Evolutionary conservation across 2,113 vertebrate genomes (phyloP).

Genomic region (Phalacrocorax pelagicus): DNA sequence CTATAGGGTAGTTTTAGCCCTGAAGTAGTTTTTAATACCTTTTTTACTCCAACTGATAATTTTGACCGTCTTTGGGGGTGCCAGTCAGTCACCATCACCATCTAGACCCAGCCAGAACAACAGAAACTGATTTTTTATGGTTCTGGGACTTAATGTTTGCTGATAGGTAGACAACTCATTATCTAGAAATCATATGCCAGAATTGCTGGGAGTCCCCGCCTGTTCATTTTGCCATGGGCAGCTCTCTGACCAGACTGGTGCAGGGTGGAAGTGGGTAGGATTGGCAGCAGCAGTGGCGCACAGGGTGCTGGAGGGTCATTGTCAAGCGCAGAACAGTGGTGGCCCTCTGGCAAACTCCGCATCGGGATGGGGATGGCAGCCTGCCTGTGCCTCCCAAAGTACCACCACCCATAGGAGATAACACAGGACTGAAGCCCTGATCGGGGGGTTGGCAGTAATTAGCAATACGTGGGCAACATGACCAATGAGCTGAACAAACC

Average conservation of each 20-base stretch:
- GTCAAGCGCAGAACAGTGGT: background rate
- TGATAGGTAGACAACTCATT: background rate
- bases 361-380: fast-evolving
- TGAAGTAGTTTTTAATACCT: background rate
- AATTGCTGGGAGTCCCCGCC: background rate
- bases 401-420: background rate
- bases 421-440: background rate
- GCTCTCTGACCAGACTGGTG: background rate
- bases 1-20: background rate
- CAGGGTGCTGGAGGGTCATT: background rate
- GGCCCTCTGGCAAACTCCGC: background rate
- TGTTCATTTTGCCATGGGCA: background rate
- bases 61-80: background rate
- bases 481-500: background rate
- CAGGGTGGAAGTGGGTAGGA: background rate
- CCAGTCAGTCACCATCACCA: background rate
- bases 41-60: background rate
- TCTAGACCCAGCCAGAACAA: background rate
- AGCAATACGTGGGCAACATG: fast-evolving
- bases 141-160: background rate
- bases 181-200: background rate
- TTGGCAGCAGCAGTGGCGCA: background rate
- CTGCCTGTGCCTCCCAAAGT: background rate
- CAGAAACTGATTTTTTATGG: background rate
- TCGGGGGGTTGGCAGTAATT: background rate